These are phyloP conservation scores for Petrolisthes manimaculis DNA, from an alignment of 2,888 invertebrate species.

Conservation along the genomic window DNA sequence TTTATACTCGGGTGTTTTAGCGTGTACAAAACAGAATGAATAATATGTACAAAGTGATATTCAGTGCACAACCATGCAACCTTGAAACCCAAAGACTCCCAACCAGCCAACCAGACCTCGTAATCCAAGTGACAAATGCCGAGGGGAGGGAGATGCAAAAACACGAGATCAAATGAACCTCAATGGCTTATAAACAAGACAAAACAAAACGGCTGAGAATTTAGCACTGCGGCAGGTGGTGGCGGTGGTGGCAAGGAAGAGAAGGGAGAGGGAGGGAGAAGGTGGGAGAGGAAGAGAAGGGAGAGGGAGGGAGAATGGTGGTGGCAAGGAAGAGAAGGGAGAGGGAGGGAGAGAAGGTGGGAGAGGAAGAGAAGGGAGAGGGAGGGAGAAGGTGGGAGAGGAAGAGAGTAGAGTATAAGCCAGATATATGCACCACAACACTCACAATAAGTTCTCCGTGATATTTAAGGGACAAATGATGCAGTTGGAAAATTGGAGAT, in stretches of 20 bases:
- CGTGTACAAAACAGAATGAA: too few species aligned
- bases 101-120: too few species aligned
- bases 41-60: too few species aligned
- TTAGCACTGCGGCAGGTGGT: background rate
- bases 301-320: background rate
- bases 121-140: too few species aligned
- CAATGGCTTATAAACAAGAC: background rate
- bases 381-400: background rate
- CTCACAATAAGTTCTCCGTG: background rate
- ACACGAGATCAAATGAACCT: constrained; percentile 7
- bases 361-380: background rate
- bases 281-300: background rate
- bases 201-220: background rate
- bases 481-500: too few species aligned
- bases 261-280: too few species aligned
- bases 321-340: background rate
- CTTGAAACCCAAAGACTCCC: too few species aligned
- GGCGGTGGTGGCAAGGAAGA: background rate
- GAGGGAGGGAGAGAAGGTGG: background rate
- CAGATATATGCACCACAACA: background rate
- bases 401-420: background rate
- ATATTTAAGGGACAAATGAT: background rate
- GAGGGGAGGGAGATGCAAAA: background rate
- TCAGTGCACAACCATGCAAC: too few species aligned
- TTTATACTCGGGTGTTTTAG: too few species aligned